Conservation (phyloP, 2,888 invertebrate species). For the Perizoma flavofasciatum region DNA sequence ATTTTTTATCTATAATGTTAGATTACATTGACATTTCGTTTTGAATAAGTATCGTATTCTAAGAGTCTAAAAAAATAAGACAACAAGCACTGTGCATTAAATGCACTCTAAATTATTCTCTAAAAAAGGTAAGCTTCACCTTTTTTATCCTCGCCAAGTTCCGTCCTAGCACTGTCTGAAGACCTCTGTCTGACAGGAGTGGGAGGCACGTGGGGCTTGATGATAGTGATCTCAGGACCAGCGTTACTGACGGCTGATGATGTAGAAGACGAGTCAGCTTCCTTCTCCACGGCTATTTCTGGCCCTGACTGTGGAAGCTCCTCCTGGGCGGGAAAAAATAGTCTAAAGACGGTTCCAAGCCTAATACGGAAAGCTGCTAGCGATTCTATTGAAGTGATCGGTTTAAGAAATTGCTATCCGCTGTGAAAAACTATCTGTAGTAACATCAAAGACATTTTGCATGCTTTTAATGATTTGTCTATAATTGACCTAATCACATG, state of each 20-base stretch:
- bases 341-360: too few relatives aligned
- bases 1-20: too few relatives aligned
- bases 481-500: too few relatives aligned
- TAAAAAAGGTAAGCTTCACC: conserved; percentile 44
- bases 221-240: conserved; percentile 71
- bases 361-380: background rate
- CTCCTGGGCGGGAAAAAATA: conserved; percentile 53
- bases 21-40: too few relatives aligned
- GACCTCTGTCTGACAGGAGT: conserved; percentile 79
- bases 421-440: background rate
- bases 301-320: conserved; percentile 73
- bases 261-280: conserved; percentile 66
- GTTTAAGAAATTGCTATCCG: background rate
- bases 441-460: too few relatives aligned
- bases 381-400: background rate
- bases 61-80: too few relatives aligned
- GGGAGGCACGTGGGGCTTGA: conserved; percentile 61
- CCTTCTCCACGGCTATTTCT: conserved; percentile 63
- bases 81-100: too few relatives aligned
- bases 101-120: background rate
- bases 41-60: too few relatives aligned
- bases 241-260: conserved; percentile 70
- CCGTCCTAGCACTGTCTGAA: conserved; percentile 82
- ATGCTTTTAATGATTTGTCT: too few relatives aligned
- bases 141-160: conserved; percentile 78